Conservation (phyloP, 35 echinoderm and acorn worm species). For the Apostichopus californicus region DNA sequence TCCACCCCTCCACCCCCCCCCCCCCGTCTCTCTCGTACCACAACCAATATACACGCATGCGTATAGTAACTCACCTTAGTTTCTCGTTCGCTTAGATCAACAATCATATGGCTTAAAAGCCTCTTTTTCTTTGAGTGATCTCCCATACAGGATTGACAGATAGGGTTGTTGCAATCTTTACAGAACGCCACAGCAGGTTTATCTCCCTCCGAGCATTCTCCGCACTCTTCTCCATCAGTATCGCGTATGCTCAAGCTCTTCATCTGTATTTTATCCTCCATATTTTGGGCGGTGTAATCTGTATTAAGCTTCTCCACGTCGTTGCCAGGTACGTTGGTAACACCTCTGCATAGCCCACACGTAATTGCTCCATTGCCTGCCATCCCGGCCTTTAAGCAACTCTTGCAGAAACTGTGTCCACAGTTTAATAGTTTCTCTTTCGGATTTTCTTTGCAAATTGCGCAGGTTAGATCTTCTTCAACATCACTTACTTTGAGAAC, state of each 20-base stretch:
- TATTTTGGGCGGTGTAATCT: constrained; percentile 14
- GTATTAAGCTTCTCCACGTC: constrained; percentile 1
- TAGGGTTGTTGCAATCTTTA: constrained; percentile 9
- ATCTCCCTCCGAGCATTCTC: background rate
- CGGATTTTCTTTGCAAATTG: constrained; percentile 39
- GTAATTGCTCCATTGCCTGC: background rate
- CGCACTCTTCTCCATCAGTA: background rate
- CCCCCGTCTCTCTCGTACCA: too few relatives aligned
- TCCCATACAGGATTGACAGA: background rate
- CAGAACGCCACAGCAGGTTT: constrained; percentile 26
- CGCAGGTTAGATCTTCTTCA: constrained; percentile 11
- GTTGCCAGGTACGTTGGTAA: background rate
- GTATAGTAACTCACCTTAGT: background rate
- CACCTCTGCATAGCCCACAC: background rate
- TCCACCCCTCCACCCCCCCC: too few relatives aligned
- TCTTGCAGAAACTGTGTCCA: constrained; percentile 44
- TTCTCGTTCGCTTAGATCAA: constrained; percentile 13
- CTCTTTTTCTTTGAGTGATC: constrained; percentile 4
- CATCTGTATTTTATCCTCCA: constrained; percentile 2
- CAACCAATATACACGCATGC: too few relatives aligned
- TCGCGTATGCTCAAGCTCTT: background rate
- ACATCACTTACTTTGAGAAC: constrained; percentile 32
- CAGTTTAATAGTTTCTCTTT: background rate
- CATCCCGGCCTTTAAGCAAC: background rate
- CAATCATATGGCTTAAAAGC: background rate